phyloP scores from a whole-genome alignment of 2,113 vertebrate genomes.

The Rhinoptilus africanus region DNA sequence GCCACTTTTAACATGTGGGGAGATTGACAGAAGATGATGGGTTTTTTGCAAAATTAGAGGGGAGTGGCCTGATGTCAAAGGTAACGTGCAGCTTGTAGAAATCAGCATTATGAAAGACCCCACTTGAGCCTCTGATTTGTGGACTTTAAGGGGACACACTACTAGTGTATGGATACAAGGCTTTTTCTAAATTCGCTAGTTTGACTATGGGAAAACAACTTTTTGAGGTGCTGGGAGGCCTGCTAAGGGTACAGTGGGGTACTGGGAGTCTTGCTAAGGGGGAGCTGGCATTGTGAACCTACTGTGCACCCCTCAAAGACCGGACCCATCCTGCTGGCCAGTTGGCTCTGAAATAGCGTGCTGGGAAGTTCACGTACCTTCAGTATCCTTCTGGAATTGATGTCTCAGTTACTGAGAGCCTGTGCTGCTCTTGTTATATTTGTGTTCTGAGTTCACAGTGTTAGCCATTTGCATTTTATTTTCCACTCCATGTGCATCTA shows the following conservation, averaged over 20 bases:
- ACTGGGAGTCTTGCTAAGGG: not conserved
- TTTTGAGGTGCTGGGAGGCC: not conserved
- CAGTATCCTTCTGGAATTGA: not conserved
- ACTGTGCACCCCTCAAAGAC: not conserved
- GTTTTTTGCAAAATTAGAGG: not conserved
- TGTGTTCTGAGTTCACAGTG: not conserved
- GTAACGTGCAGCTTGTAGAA: not conserved
- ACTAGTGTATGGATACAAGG: not conserved
- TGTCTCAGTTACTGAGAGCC: not conserved
- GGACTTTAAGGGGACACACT: not conserved
- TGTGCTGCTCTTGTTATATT: not conserved
- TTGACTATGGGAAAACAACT: not conserved
- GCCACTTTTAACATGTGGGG: not conserved
- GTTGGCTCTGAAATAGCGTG: not conserved
- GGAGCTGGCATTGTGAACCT: not conserved
- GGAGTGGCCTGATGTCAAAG: not conserved
- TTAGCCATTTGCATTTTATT: not conserved
- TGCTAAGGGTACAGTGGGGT: not conserved
- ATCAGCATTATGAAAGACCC: not conserved
- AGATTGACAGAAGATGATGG: not conserved
- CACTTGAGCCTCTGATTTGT: not conserved
- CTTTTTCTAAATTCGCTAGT: not conserved
- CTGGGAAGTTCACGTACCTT: not conserved
- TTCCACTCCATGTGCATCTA: not conserved
- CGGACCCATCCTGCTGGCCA: fast-evolving